Conservation (phyloP, 2,797 vertebrate genomes). For the Eremophila alpestris region DNA sequence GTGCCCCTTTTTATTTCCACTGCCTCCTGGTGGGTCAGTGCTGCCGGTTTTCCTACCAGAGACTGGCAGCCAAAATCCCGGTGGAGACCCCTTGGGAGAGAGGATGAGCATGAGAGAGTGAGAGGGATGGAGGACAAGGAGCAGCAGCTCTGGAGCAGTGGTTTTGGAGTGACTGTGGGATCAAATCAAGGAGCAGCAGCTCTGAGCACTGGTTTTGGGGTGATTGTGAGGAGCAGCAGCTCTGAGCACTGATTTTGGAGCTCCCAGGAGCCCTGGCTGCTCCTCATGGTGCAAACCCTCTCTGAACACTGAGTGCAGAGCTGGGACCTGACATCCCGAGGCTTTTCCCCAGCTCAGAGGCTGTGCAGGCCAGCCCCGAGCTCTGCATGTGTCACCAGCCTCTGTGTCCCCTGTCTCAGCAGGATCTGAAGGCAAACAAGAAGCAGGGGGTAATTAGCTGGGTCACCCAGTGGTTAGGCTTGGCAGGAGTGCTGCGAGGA, state of each 20-base stretch:
- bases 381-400: neutral
- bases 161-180: no score
- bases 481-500: neutral
- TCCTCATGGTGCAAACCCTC: neutral
- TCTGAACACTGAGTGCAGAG: neutral
- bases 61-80: neutral
- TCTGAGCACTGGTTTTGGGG: neutral
- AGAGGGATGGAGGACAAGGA: neutral
- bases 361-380: neutral
- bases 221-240: neutral
- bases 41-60: accelerated
- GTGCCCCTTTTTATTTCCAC: neutral
- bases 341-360: neutral
- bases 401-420: neutral
- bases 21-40: neutral
- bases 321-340: neutral
- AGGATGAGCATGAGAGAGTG: neutral
- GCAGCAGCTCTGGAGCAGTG: neutral
- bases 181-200: neutral
- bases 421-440: neutral
- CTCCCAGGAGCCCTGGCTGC: neutral
- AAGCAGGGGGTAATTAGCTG: neutral
- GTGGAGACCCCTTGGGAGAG: neutral
- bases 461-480: neutral
- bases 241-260: neutral